A percentile compares a stretch with the other conserved stretches of the same genome.
These are phyloP conservation scores for Apeira syringaria DNA, from an alignment of 2,888 invertebrate species.

Conservation along the genomic window DNA sequence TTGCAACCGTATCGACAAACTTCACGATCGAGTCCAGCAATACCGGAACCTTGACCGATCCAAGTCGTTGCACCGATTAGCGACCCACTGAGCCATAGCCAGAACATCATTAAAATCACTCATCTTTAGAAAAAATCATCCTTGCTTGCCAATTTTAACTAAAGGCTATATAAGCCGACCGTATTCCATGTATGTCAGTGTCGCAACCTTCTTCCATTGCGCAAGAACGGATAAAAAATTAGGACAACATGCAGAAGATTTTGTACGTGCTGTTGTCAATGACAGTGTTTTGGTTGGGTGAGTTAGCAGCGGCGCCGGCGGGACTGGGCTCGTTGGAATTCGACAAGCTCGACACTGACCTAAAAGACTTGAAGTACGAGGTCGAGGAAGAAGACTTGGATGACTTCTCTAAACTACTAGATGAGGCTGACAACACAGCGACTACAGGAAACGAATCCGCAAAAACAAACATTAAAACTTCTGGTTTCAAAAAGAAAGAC, in stretches of 20 bases:
- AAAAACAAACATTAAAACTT: constrained; percentile 41
- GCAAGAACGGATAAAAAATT: constrained; percentile 58
- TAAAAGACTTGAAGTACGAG: constrained; percentile 58
- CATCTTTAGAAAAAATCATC: constrained; percentile 62
- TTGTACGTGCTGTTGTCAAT: constrained; percentile 53
- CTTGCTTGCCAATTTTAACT: constrained; percentile 59
- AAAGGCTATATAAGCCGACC: constrained; percentile 69
- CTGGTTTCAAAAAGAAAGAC: constrained; percentile 59
- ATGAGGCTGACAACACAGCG: constrained; percentile 36
- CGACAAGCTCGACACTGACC: constrained; percentile 59
- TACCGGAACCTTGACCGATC: constrained; percentile 59
- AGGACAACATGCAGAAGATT: constrained; percentile 57
- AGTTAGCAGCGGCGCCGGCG: constrained; percentile 59
- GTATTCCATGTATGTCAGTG: constrained; percentile 77
- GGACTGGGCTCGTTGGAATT: constrained; percentile 51
- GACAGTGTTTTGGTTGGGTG: constrained; percentile 50
- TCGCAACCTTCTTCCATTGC: constrained; percentile 76
- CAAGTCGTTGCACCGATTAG: constrained; percentile 60
- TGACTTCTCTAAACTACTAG: constrained; percentile 52
- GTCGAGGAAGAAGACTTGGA: constrained; percentile 62
- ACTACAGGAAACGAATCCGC: constrained; percentile 26
- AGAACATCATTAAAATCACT: constrained; percentile 39
- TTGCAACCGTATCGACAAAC: too few relatives aligned
- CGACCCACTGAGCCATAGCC: constrained; percentile 53
- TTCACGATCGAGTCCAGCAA: constrained; percentile 11